These are phyloP conservation scores for Agelas oroides DNA, from an alignment of 37 sponge, comb jelly and placozoan species.

Conservation along the genomic window DNA sequence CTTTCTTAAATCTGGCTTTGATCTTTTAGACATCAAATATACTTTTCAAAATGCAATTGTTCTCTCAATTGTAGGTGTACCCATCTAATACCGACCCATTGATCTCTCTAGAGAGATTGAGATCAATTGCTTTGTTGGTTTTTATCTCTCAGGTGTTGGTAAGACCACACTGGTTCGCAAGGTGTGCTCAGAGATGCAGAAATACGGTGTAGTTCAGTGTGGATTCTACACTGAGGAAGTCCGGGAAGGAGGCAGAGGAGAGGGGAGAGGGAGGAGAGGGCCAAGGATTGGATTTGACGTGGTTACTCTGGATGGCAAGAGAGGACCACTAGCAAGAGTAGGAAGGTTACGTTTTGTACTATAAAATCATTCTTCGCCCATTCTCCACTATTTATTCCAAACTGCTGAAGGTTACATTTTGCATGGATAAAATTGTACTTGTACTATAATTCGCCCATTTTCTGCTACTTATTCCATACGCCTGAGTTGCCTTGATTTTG, in stretches of 20 bases:
- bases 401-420: too few relatives aligned
- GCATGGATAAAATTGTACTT: neutral
- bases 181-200: slow-evolving; percentile 23
- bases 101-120: too few relatives aligned
- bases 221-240: slow-evolving; percentile 76
- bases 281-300: slow-evolving; percentile 74
- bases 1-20: too few relatives aligned
- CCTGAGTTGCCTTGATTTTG: too few relatives aligned
- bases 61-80: too few relatives aligned
- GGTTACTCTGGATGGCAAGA: slow-evolving; percentile 59
- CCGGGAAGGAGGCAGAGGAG: slow-evolving; percentile 4
- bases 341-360: neutral
- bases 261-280: slow-evolving; percentile 16
- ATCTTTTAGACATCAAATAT: too few relatives aligned
- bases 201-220: slow-evolving; percentile 13
- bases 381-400: too few relatives aligned
- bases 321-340: slow-evolving; percentile 68
- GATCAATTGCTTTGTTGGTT: too few relatives aligned
- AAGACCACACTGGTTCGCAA: slow-evolving; percentile 66
- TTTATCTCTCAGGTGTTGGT: slow-evolving; percentile 51
- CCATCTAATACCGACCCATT: too few relatives aligned
- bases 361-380: too few relatives aligned
- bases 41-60: too few relatives aligned
- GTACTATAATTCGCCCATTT: neutral
- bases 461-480: too few relatives aligned